Evolutionary conservation across 2,113 vertebrate genomes (phyloP).

Genomic region (Campylomormyrus tamandua): DNA sequence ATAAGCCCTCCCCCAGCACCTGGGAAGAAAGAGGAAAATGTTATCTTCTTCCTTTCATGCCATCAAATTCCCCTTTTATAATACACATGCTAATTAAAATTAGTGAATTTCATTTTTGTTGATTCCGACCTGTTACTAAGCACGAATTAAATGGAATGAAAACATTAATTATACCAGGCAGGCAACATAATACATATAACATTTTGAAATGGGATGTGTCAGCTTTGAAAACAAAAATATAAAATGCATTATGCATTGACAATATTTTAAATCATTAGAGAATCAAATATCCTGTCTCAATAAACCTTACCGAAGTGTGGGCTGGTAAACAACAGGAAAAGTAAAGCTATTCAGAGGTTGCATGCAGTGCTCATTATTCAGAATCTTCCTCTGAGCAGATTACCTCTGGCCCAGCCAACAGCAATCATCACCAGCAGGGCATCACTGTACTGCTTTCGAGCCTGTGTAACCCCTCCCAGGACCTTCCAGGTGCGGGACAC

Average conservation of each 20-base stretch:
- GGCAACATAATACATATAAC: neutral
- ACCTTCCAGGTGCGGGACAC: conserved; percentile 94
- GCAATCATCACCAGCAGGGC: conserved; percentile 84
- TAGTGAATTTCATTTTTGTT: neutral
- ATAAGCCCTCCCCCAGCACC: conserved; percentile 86
- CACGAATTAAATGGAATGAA: neutral
- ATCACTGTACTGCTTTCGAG: conserved; percentile 74
- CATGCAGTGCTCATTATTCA: neutral
- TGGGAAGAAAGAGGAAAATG: conserved; percentile 43
- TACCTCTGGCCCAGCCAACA: conserved; percentile 92
- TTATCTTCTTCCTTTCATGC: neutral
- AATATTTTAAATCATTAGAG: neutral
- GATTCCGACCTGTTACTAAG: neutral
- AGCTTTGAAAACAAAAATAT: neutral
- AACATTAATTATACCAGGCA: neutral
- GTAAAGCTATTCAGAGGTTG: neutral
- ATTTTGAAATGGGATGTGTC: neutral
- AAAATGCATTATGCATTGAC: neutral
- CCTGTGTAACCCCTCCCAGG: conserved; percentile 72
- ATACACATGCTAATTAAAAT: neutral
- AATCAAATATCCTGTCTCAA: neutral
- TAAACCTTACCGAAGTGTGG: neutral
- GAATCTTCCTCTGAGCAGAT: conserved; percentile 14
- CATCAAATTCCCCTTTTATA: neutral
- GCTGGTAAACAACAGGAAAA: neutral